Conservation (phyloP, 2,888 invertebrate genomes). For the Gordius sp. region DNA sequence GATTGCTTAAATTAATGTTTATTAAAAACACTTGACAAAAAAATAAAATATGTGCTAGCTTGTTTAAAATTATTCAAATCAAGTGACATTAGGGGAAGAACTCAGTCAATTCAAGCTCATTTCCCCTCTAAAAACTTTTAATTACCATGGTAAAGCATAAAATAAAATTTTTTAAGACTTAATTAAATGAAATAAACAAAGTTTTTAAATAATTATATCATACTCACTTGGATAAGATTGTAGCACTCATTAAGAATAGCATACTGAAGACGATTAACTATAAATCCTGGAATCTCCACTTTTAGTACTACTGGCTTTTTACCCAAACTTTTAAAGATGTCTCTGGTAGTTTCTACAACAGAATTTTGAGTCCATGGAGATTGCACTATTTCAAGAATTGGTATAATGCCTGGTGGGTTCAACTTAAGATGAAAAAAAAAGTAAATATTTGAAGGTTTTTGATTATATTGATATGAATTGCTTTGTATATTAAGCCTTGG, state of each 20-base stretch:
- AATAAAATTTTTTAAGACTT: too few relatives aligned
- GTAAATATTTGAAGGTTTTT: not conserved
- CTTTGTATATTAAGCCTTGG: too few relatives aligned
- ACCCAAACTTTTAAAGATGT: slow-evolving; percentile 37
- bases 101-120: too few relatives aligned
- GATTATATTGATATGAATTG: too few relatives aligned
- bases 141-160: too few relatives aligned
- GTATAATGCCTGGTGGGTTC: slow-evolving; percentile 25
- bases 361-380: slow-evolving; percentile 66
- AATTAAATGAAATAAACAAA: too few relatives aligned
- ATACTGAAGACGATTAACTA: slow-evolving; percentile 75
- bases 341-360: slow-evolving; percentile 44
- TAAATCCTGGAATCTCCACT: slow-evolving; percentile 68
- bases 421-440: not conserved
- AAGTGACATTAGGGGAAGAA: too few relatives aligned
- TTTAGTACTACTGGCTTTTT: slow-evolving; percentile 51
- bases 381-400: slow-evolving; percentile 70
- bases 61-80: too few relatives aligned
- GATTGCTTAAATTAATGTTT: too few relatives aligned
- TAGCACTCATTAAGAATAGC: slow-evolving; percentile 72
- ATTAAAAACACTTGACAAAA: too few relatives aligned
- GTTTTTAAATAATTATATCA: slow-evolving; percentile 15
- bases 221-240: slow-evolving; percentile 42
- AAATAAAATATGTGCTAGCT: too few relatives aligned
- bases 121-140: too few relatives aligned